phyloP scores from a whole-genome alignment of 2,888 invertebrate species.

The Augochlorella aurata region DNA sequence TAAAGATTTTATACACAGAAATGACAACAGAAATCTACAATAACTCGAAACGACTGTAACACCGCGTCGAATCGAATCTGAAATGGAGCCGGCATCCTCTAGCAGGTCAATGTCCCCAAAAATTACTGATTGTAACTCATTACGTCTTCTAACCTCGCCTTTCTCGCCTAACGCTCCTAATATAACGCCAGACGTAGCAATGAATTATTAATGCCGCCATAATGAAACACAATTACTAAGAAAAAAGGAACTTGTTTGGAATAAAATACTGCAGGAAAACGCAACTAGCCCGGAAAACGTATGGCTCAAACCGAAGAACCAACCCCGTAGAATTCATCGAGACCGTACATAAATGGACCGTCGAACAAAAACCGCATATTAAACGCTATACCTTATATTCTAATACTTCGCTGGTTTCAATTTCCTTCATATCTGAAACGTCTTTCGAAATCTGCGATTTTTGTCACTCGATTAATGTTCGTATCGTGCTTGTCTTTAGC shows the following conservation, averaged over 20 bases:
- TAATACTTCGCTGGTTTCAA: not conserved
- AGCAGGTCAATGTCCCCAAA: constrained; percentile 45
- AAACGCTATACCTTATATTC: too few relatives aligned
- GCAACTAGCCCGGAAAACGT: not conserved
- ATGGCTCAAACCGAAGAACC: not conserved
- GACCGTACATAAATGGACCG: not conserved
- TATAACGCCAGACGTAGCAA: constrained; percentile 27
- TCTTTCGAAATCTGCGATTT: not conserved
- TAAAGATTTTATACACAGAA: too few relatives aligned
- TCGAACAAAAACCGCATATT: not conserved
- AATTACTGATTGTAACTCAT: constrained; percentile 35
- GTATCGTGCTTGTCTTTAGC: too few relatives aligned
- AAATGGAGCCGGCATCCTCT: not conserved
- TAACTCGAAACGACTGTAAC: not conserved
- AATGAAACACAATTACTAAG: constrained; percentile 43
- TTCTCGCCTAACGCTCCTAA: constrained; percentile 28
- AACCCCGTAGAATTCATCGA: not conserved
- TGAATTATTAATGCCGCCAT: constrained; percentile 49
- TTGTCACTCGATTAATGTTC: too few relatives aligned
- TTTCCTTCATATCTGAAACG: not conserved
- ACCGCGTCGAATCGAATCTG: not conserved
- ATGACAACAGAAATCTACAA: not conserved
- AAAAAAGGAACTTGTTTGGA: constrained; percentile 19
- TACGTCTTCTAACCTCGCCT: constrained; percentile 32
- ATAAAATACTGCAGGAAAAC: not conserved